phyloP scores from a whole-genome alignment of 1,140 invertebrate genomes.

The Pseudomyrmex flavicornis region DNA sequence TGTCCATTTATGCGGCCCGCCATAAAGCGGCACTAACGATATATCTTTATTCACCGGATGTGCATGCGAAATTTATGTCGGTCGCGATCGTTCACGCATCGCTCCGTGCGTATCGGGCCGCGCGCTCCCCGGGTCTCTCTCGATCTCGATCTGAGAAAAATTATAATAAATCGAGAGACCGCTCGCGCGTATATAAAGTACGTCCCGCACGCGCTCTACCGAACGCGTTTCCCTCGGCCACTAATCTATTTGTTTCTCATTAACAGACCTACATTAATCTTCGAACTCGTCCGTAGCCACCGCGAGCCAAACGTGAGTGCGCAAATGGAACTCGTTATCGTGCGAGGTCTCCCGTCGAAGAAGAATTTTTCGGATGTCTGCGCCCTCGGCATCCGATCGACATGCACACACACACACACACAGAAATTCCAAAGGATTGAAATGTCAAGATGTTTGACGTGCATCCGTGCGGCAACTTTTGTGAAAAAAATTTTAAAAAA shows the following conservation, averaged over 20 bases:
- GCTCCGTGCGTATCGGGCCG: not conserved
- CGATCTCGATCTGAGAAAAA: conserved; percentile 43
- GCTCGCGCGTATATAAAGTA: not conserved
- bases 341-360: conserved; percentile 22
- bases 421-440: no score
- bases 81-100: conserved; percentile 24
- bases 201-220: conserved; percentile 11
- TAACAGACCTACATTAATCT: conserved; percentile 83
- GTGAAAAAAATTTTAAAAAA: not conserved
- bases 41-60: conserved; percentile 49
- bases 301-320: conserved; percentile 65
- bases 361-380: not conserved
- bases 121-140: not conserved
- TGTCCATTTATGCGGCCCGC: conserved; percentile 30
- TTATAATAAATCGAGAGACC: conserved; percentile 38
- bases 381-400: not conserved
- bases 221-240: conserved; percentile 24
- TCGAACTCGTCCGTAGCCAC: conserved; percentile 58
- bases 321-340: conserved; percentile 73
- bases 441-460: no score
- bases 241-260: conserved; percentile 83
- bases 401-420: no score
- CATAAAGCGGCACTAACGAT: conserved; percentile 25
- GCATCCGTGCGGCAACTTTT: no score
- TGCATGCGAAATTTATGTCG: conserved; percentile 41